Percentiles rank a stretch among this genome's conserved stretches.
These are phyloP conservation scores for Bombus difficillimus DNA, from an alignment of 1,140 invertebrate genomes.

Conservation along the genomic window DNA sequence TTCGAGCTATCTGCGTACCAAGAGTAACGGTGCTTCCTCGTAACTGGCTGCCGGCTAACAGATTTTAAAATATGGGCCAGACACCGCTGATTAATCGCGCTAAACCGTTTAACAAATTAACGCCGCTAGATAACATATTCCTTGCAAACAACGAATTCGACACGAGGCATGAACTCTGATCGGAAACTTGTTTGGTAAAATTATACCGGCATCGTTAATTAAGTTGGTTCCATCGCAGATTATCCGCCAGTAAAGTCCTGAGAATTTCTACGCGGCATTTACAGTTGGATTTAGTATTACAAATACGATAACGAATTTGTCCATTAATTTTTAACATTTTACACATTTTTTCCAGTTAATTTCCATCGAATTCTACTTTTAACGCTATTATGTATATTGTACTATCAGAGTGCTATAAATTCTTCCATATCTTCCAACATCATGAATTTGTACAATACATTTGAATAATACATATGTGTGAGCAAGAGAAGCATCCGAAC, in stretches of 20 bases:
- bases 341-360: too few relatives aligned
- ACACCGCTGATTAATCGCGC: slow-evolving; percentile 10
- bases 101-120: slow-evolving; percentile 16
- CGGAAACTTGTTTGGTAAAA: not conserved
- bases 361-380: too few relatives aligned
- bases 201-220: not conserved
- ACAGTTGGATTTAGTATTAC: not conserved
- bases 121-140: not conserved
- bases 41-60: not conserved
- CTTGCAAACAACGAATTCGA: not conserved
- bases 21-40: slow-evolving; percentile 6
- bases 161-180: not conserved
- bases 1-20: not conserved
- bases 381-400: too few relatives aligned
- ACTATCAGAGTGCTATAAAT: too few relatives aligned
- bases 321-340: too few relatives aligned
- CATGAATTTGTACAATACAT: too few relatives aligned
- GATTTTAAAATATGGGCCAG: slow-evolving; percentile 23
- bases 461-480: too few relatives aligned
- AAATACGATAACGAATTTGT: not conserved
- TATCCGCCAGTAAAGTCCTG: not conserved
- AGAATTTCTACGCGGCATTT: not conserved
- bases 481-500: too few relatives aligned
- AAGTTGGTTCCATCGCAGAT: not conserved
- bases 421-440: too few relatives aligned